phyloP scores from a whole-genome alignment of 2,888 invertebrate species.

The Nemotelus pantherinus region DNA sequence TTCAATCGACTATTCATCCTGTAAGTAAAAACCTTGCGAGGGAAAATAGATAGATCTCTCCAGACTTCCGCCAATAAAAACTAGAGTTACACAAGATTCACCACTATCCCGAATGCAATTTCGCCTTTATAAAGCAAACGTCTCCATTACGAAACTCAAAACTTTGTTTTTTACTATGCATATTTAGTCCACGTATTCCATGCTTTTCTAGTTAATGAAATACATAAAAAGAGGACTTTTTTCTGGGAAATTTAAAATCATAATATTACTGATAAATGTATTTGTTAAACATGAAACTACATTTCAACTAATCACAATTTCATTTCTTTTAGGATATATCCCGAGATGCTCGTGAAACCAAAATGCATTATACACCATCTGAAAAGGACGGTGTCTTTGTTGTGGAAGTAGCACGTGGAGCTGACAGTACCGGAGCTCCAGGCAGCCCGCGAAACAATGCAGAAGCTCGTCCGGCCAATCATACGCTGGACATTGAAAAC shows the following conservation, averaged over 20 bases:
- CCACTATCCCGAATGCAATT: too few species aligned
- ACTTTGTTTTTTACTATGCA: neutral
- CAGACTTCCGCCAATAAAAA: too few species aligned
- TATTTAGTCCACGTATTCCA: neutral
- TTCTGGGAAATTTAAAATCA: neutral
- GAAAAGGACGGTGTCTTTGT: conserved; percentile 80
- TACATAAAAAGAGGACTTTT: conserved; percentile 1
- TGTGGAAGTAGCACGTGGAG: conserved; percentile 71
- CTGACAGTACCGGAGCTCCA: conserved; percentile 65
- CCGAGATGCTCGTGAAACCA: conserved; percentile 76
- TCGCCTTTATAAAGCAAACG: too few species aligned
- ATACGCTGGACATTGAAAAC: conserved; percentile 63
- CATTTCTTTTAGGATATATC: conserved; percentile 71
- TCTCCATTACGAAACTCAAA: too few species aligned
- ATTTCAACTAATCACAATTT: too few species aligned
- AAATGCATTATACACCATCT: conserved; percentile 76
- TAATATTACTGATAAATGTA: too few species aligned
- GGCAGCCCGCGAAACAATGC: conserved; percentile 65
- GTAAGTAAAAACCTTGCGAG: too few species aligned
- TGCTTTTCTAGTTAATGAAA: too few species aligned
- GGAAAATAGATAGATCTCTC: too few species aligned
- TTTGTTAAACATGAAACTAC: too few species aligned
- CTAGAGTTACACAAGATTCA: too few species aligned
- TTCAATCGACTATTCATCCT: too few species aligned
- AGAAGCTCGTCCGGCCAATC: conserved; percentile 56